Evolutionary conservation across 2,113 vertebrate species (phyloP), one percentile per base, ranked within the genome.

Genomic region (Emberiza fucata): DNA sequence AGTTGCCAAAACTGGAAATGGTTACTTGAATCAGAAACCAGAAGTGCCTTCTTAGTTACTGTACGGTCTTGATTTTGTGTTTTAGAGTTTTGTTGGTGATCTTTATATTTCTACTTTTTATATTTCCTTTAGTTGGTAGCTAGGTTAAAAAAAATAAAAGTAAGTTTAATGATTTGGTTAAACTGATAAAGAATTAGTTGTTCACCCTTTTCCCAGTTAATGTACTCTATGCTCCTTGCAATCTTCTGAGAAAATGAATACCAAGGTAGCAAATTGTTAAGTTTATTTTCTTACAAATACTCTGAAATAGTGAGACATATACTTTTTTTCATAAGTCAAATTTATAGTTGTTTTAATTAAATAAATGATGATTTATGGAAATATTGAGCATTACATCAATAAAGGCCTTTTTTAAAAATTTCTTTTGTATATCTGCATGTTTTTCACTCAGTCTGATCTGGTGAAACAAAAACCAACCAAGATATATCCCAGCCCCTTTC

Each of bases 251-350:
- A 19, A 86, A 72, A 35, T 48, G 53, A 66, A 73, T 79, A 37
- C 42, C 48, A 78, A 79, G 22, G 86, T 85, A 56, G 28, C 35
- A 48, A 71, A 81, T 88, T 44, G 45, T 31, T 61, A 80, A 71
- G 37, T 96, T 88, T 89, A 92, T 95, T 95, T 95, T 95, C 91
- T 91, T 94, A 92, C 47, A 54, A 61, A 72, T 86, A 92, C 73
- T 82, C 44, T 83, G 75, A 22, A 39, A 90, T 85, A 93, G 12
- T 20, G 50, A 84, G 45, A 35, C 19, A 75, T 81, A 54, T 80
- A 29, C n/a, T 85, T 83, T 89, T 95, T 96, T 91, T 61, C 39
- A 45, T 66, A 66, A 92, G 68, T 88, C 85, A 86, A n/a, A 68
- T 87, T 79, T 87, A 86, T 24, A 84, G 56, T 40, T 89, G 23